Evolutionary conservation across 2,797 vertebrate genomes (phyloP), one percentile per base, ranked within the genome.

Genomic region (Aratinga solstitialis): DNA sequence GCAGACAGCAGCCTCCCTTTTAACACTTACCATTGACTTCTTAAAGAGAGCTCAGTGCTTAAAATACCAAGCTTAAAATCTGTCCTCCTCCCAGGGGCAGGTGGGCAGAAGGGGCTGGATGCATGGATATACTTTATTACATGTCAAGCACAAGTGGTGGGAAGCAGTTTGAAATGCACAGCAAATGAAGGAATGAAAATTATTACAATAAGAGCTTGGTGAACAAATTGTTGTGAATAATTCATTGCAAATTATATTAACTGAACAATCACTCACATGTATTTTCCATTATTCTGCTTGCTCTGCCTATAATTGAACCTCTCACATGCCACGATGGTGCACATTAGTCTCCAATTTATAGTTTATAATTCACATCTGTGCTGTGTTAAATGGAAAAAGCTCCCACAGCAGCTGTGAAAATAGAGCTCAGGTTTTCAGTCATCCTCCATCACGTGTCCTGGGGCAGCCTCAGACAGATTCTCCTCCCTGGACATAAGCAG

Each of bases 151-250:
- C 22, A 48, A 83, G 47, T 38, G 68, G 95, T 90, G 92, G 94
- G 92, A 95, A 93, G 95, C 81, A 6, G 53, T 34, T 94, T 69
- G 75, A 34, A 94, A 65, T 0, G 24, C 87, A 50, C 0, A 68
- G 68, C 84, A 50, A 92, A 87, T 51, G 92, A 85, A 90, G 78
- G 88, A 77, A 87, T 16, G 75, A 74, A 84, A 95, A 82, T 2
- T 9, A 93, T 93, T 66, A 94, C 90, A 95, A 69, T 93, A 72
- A 90, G 93, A 95, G 90, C 84, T 26, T 69, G 75, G 84, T 63
- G 93, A 95, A 78, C 94, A 96, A 95, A 95, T 34, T 54, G 85
- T 84, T 94, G 92, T 95, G 95, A 97, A 96, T 97, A 95, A 96
- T 96, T 97, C 95, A 96, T 93, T 30, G 66, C 90, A 89, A 95